These are phyloP conservation scores for Lissonota sp. DNA, from an alignment of 2,888 invertebrate genomes.

Conservation along the genomic window DNA sequence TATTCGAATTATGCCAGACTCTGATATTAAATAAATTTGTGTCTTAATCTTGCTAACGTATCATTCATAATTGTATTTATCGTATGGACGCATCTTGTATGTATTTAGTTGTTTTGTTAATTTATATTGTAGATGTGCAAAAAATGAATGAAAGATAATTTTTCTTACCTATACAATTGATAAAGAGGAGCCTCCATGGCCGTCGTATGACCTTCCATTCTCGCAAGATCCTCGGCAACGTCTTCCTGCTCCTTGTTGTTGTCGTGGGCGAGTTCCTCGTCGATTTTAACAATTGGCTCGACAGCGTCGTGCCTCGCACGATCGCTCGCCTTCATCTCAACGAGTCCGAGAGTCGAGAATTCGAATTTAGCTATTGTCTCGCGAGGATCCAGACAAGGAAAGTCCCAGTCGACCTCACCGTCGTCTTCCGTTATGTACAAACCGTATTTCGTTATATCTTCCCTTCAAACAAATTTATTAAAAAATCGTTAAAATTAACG, in stretches of 20 bases:
- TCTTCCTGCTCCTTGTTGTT: slow-evolving; percentile 75
- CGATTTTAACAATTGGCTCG: slow-evolving; percentile 77
- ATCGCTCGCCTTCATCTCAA: slow-evolving; percentile 88
- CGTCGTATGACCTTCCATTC: slow-evolving; percentile 90
- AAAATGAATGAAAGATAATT: too few species aligned
- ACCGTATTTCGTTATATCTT: slow-evolving; percentile 89
- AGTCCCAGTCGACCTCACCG: slow-evolving; percentile 97
- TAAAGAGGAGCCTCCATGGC: slow-evolving; percentile 95
- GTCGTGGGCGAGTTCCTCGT: slow-evolving; percentile 79
- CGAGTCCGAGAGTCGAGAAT: slow-evolving; percentile 94
- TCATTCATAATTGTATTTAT: too few species aligned
- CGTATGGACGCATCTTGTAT: too few species aligned
- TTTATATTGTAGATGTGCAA: too few species aligned
- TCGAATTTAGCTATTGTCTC: slow-evolving; percentile 97
- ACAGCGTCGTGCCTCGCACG: slow-evolving; percentile 79
- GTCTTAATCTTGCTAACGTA: too few species aligned
- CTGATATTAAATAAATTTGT: too few species aligned
- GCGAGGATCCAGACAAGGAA: slow-evolving; percentile 94
- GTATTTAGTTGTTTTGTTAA: too few species aligned
- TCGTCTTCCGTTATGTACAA: slow-evolving; percentile 98
- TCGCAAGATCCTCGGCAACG: slow-evolving; percentile 86
- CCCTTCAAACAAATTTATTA: slow-evolving; percentile 77
- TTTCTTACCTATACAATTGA: slow-evolving; percentile 86
- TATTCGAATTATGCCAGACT: too few species aligned
- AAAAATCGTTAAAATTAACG: slow-evolving; percentile 11